Evolutionary conservation across 2,797 vertebrate species (phyloP), one percentile per base, ranked within the genome.

Genomic region (Sebastes oblongus): DNA sequence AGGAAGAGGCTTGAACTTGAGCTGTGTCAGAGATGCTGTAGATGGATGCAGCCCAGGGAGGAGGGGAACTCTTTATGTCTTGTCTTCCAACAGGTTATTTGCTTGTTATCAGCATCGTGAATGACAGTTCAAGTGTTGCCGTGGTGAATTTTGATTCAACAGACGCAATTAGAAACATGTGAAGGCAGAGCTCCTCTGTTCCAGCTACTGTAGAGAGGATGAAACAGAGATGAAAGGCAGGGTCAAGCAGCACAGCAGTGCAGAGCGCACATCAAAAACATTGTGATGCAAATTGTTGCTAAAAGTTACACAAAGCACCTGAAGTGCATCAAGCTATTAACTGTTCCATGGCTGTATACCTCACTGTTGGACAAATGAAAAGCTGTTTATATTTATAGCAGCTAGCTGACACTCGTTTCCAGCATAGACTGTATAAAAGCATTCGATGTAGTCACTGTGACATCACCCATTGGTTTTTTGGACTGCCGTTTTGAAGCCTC

Each of bases 201-300:
- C 55, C 29, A 29, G 72, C 32, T 42, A 32, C 29, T 34, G 18
- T 1, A 67, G 59, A 59, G 55, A 59, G 61, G 67, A 75, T 87
- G 70, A 85, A 79, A 75, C 50, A 11, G 59, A 80, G 73, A 80
- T 87, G 71, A 90, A 83, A 89, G 77, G 27, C 29, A n/a, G 50
- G 29, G 59, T 58, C 66, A 66, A 39, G 12, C 36, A 60, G 78
- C 72, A 14, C 70, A n/a, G 22, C 29, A 1, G 32, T 64, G 46
- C 78, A 74, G 73, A 79, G 74, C 55, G 42, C 27, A 75, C 80
- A 76, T 79, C 75, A 82, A 50, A 82, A 87, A 82, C 39, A 56
- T 5, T 32, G 34, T 34, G 67, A 27, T 36, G 65, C 27, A 77
- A 73, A 80, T 55, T 50, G 30, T 62, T 60, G 29, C 25, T 59